These are phyloP conservation scores for Dasysyrphus albostriatus DNA, from an alignment of 2,888 invertebrate genomes.

Conservation along the genomic window DNA sequence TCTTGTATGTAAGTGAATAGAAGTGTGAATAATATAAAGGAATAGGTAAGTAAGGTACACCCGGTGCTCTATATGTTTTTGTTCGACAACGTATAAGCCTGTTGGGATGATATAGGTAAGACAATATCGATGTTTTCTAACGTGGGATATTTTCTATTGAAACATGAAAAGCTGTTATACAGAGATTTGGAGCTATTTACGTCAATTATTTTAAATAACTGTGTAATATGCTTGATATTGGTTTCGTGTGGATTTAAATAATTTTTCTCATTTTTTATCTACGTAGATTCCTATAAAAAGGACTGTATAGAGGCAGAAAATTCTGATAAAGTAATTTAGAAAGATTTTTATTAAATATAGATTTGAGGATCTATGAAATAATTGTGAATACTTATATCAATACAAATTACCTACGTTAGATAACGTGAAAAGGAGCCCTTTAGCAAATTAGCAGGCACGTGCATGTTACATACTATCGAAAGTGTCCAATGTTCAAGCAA, in stretches of 20 bases:
- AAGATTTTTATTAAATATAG: not conserved
- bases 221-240: not conserved
- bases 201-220: constrained; percentile 11
- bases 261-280: not conserved
- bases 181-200: constrained; percentile 13
- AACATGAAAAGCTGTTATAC: not conserved
- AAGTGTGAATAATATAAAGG: constrained; percentile 1
- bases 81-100: not conserved
- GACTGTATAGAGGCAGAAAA: not conserved
- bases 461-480: too few relatives aligned
- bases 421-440: too few relatives aligned
- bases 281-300: not conserved
- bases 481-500: too few relatives aligned
- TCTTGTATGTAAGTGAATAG: constrained; percentile 6
- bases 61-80: too few relatives aligned
- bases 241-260: not conserved
- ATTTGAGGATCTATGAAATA: not conserved
- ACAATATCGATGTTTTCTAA: not conserved
- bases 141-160: not conserved
- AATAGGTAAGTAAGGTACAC: not conserved
- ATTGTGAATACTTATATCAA: not conserved
- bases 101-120: not conserved
- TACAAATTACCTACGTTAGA: not conserved
- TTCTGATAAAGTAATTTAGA: not conserved
- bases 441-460: too few relatives aligned